Conservation (phyloP, 2,888 invertebrate genomes). For the Drosophila parthenogenetica region DNA sequence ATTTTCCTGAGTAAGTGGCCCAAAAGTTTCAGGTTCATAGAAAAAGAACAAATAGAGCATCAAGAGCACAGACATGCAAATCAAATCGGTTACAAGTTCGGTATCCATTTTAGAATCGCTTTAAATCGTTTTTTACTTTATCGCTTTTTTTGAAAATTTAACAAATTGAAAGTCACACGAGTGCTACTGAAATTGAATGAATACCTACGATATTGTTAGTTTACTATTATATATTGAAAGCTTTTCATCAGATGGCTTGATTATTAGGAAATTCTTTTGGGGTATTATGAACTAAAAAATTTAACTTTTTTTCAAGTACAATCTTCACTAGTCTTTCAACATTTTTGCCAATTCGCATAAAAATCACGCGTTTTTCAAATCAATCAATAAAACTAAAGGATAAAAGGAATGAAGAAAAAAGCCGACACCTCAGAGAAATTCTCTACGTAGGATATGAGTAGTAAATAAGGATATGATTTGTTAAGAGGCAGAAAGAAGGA, state of each 20-base stretch:
- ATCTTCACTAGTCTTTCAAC: no score
- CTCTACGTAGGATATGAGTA: conserved; percentile 2
- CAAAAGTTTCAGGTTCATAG: neutral
- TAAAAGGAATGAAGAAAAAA: neutral
- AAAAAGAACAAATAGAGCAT: neutral
- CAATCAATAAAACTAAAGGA: conserved; percentile 10
- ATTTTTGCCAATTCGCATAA: neutral
- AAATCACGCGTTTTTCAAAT: conserved; percentile 12
- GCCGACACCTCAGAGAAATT: neutral
- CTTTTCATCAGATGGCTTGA: no score
- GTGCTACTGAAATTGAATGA: no score
- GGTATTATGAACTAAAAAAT: no score
- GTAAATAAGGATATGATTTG: conserved; percentile 7
- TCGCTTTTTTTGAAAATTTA: neutral
- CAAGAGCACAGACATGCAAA: neutral
- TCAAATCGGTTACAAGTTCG: neutral
- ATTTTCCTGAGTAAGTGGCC: neutral
- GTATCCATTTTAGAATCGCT: no score
- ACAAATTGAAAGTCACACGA: neutral
- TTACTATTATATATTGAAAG: no score
- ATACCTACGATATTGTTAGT: no score
- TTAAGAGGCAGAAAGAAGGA: neutral
- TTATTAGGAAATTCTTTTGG: no score
- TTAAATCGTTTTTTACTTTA: no score
- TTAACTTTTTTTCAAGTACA: no score